phyloP scores from a whole-genome alignment of 2,888 invertebrate species.

The Sinohyriopsis cumingii region DNA sequence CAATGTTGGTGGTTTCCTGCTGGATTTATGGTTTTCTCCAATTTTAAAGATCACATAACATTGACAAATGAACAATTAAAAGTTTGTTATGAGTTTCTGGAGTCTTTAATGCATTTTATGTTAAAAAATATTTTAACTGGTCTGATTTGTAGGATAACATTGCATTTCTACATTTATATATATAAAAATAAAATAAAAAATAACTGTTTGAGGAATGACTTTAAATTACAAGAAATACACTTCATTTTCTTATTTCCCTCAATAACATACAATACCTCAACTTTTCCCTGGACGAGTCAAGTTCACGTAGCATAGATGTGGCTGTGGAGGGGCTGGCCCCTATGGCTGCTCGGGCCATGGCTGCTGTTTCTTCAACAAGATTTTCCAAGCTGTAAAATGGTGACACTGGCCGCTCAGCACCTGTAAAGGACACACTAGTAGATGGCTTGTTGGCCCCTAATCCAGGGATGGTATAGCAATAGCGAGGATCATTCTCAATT shows the following conservation, averaged over 20 bases:
- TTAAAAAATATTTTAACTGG: too few relatives aligned
- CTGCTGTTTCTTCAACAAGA: slow-evolving; percentile 62
- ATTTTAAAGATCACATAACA: too few relatives aligned
- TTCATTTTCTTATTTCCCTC: too few relatives aligned
- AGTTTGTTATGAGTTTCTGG: too few relatives aligned
- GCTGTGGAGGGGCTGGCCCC: slow-evolving; percentile 52
- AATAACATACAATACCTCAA: slow-evolving; percentile 19
- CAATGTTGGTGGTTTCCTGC: too few relatives aligned
- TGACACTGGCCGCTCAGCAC: slow-evolving; percentile 1
- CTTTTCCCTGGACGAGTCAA: slow-evolving; percentile 29
- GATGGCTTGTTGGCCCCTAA: too few relatives aligned
- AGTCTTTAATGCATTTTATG: too few relatives aligned
- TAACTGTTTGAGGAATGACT: neutral
- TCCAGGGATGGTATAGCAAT: slow-evolving; percentile 13
- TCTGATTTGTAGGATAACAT: slow-evolving; percentile 4
- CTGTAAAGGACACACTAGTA: too few relatives aligned
- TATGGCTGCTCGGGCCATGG: slow-evolving; percentile 60
- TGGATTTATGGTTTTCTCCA: too few relatives aligned
- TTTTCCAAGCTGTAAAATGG: slow-evolving; percentile 54
- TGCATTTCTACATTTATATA: neutral
- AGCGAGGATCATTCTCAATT: slow-evolving; percentile 33
- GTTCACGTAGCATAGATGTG: slow-evolving; percentile 33
- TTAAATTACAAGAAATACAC: too few relatives aligned
- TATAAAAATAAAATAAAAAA: neutral
- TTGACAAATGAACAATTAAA: too few relatives aligned